A percentile compares a stretch with the other conserved stretches of the same genome.
Conservation (phyloP, 2,113 vertebrate species). For the Odontesthes bonariensis region DNA sequence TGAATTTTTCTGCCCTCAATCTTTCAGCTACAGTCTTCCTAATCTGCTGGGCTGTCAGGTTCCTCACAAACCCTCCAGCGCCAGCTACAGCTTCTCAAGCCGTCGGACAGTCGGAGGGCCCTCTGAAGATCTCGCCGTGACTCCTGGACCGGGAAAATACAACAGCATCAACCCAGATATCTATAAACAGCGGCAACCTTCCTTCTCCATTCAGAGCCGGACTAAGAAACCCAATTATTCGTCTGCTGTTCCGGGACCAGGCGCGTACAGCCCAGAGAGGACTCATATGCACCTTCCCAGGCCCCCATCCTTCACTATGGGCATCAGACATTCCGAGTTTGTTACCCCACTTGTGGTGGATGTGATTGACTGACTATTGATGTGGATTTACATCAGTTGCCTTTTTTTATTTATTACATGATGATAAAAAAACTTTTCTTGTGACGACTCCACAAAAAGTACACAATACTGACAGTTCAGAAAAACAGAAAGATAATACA, state of each 20-base stretch:
- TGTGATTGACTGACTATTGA: conserved; percentile 52
- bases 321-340: conserved; percentile 85
- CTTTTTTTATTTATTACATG: conserved; percentile 37
- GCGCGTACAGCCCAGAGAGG: conserved; percentile 85
- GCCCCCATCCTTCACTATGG: conserved; percentile 86
- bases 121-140: conserved; percentile 82
- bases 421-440: neutral
- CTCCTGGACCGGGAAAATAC: conserved; percentile 87
- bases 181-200: conserved; percentile 82
- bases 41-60: conserved; percentile 83
- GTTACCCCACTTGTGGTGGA: conserved; percentile 80
- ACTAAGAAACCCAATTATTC: conserved; percentile 61
- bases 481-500: neutral
- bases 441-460: neutral
- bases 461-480: neutral
- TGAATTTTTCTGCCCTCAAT: neutral
- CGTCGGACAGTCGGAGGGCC: conserved; percentile 66
- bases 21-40: conserved; percentile 85
- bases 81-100: conserved; percentile 81
- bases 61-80: conserved; percentile 83
- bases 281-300: conserved; percentile 75
- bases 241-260: conserved; percentile 82
- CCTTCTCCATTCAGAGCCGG: conserved; percentile 88
- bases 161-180: conserved; percentile 82
- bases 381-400: neutral